These are phyloP conservation scores for Rhynchomys soricoides DNA, from an alignment of 2,113 vertebrate species.

Conservation along the genomic window DNA sequence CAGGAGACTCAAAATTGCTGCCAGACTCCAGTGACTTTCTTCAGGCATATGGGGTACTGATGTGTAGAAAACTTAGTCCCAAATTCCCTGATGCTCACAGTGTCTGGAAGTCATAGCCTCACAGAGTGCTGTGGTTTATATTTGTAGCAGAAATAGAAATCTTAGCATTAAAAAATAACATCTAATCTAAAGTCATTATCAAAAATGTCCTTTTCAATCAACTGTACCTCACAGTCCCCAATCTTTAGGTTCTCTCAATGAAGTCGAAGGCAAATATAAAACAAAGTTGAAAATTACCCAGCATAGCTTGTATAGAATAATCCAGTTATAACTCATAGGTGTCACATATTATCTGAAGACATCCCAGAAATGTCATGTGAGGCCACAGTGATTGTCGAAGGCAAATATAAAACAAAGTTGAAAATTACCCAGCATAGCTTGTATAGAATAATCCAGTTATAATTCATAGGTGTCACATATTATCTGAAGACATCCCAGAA, in stretches of 20 bases:
- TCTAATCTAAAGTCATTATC: conserved; percentile 25
- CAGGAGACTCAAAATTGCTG: conserved; percentile 75
- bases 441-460: conserved; percentile 9
- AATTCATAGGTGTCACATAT: not conserved
- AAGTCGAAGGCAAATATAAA: conserved; percentile 7
- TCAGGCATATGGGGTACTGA: conserved; percentile 35
- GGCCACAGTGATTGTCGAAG: too few species aligned
- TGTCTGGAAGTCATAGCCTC: conserved; percentile 56
- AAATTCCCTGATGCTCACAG: conserved; percentile 46
- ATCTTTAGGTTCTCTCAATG: not conserved
- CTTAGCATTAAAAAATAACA: conserved; percentile 20
- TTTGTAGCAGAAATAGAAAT: conserved; percentile 63
- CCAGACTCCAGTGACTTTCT: conserved; percentile 72
- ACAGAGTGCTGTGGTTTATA: conserved; percentile 58
- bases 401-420: not conserved
- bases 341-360: not conserved
- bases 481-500: not conserved
- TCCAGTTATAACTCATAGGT: conserved; percentile 31
- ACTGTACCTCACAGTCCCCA: not conserved
- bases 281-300: not conserved
- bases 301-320: not conserved
- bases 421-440: not conserved
- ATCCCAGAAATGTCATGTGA: not conserved
- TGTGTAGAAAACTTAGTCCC: conserved; percentile 52
- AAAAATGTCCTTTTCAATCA: conserved; percentile 46